Evolutionary conservation across 2,888 invertebrate genomes (phyloP), one percentile per base, ranked within the genome.

Genomic region (Agapostemon virescens): DNA sequence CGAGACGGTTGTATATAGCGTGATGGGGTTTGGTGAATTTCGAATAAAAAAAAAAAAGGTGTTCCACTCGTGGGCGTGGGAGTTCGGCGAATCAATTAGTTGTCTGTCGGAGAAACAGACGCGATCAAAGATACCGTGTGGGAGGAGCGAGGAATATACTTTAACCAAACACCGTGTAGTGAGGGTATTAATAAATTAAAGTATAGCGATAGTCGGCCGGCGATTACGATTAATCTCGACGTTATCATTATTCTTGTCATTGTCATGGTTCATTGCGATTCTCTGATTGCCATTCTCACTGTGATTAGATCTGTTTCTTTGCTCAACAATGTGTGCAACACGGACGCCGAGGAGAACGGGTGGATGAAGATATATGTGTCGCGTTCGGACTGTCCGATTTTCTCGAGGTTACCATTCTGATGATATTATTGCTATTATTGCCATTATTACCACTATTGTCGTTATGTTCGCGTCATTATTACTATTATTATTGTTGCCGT

Each of bases 81-180:
- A 33, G 33, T 63, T 20, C n/a, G 63, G 36, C 33, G 68, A 86
- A 90, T 88, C 84, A 88, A 89, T 90, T 90, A 89, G 89, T 90
- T 89, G 86, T 86, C 88, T 76, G 81, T 86, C 87, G 38, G 67
- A 40, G 42, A 55, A 49, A 69, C 74, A 23, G 61, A 74, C 73
- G 85, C 85, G 81, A 77, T 81, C 80, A 83, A 83, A 84, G 83
- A 80, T 78, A 77, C 73, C 69, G 69, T 58, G 72, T 49, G 49
- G 49, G n/a, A 82, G 76, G 79, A 80, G 69, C 49, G 69, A 69
- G 68, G 74, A 79, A 68, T 77, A 86, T 83, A 87, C 84, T 84
- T 86, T 87, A 88, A 85, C 84, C 86, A 86, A 89, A 88, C 90
- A 91, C 90, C 90, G 90, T 90, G 91, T 92, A 92, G 90, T 90